Base-by-base conservation (phyloP, 53 echinoderm and acorn worm species). In the Mesocentrotus franciscanus region DNA sequence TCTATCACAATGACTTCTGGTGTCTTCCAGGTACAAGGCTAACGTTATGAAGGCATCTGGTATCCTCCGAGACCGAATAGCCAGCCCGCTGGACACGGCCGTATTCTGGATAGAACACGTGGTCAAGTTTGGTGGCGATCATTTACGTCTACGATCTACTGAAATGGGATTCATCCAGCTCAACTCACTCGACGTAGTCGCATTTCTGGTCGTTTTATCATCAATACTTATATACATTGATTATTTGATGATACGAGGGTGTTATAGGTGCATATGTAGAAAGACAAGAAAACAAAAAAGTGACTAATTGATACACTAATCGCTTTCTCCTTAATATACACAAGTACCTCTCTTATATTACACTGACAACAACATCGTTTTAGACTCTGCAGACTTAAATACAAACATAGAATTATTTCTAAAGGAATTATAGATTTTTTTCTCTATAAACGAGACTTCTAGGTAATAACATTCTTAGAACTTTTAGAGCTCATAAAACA, bases 31-130 rank as follows among this genome's bases (percentile, higher is more conserved):
- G 56, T 94, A 94, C 56, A 94, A 68, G 34, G 27, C 24, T 0
- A 94, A 70, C 68, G 87, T 56, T 1, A 26, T 15, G 66, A 85
- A 55, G 24, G 68, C 68, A 5, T 85, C 85, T 7, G 66, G 62
- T 17, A 94, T 94, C 87, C 39, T 94, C 9, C 66, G 95, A n/a
- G 95, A 94, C 87, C 87, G 49, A 85, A 22, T 94, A 7, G 55
- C 95, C 87, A 85, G 70, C 30, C 95, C 95, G 70, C 87, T 94
- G 70, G 95, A 94, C 87, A 94, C 95, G 85, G 95, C 85, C 0
- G 57, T 94, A 12, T 94, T 94, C 95, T 94, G 95, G 95, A 94
- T 94, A 35, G 95, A 94, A 35, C 95, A 94, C 87, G 95, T 94
- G 64, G 10, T 94, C 66, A 94, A 85, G 24, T 94, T 68, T 36